Conservation (phyloP, 2,797 vertebrate genomes). For the Lithobates sylvaticus region DNA sequence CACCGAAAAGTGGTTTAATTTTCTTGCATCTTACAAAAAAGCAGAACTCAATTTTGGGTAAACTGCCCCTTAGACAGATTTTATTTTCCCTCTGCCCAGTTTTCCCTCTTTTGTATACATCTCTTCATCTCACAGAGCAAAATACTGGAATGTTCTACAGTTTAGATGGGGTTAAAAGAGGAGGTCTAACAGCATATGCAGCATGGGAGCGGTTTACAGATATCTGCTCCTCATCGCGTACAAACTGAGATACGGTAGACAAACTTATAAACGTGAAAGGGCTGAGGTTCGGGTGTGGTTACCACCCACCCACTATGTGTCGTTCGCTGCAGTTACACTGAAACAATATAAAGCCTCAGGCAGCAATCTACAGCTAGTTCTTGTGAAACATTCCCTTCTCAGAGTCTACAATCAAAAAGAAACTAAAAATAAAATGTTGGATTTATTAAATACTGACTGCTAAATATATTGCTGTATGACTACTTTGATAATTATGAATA, state of each 20-base stretch:
- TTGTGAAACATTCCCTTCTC: neutral
- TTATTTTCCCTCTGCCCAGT: too few species aligned
- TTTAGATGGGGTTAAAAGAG: slow-evolving; percentile 41
- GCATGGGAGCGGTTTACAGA: slow-evolving; percentile 49
- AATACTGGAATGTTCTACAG: neutral
- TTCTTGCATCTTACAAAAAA: too few species aligned
- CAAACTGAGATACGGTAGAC: slow-evolving; percentile 18
- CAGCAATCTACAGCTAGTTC: neutral
- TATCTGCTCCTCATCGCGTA: slow-evolving; percentile 59
- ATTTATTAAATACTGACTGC: neutral
- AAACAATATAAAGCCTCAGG: neutral
- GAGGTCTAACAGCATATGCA: neutral
- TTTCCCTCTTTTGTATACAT: neutral
- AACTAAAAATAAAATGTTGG: neutral
- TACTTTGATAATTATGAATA: too few species aligned
- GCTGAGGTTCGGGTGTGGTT: slow-evolving; percentile 44
- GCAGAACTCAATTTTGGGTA: too few species aligned
- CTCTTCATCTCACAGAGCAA: neutral
- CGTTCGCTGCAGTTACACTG: neutral
- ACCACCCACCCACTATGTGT: slow-evolving; percentile 7
- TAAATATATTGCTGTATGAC: too few species aligned
- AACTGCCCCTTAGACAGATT: too few species aligned
- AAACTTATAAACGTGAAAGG: slow-evolving; percentile 25
- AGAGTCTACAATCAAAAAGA: too few species aligned
- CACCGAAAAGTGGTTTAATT: too few species aligned